phyloP scores from a whole-genome alignment of 1,140 invertebrate genomes.

The Halictus rubicundus region DNA sequence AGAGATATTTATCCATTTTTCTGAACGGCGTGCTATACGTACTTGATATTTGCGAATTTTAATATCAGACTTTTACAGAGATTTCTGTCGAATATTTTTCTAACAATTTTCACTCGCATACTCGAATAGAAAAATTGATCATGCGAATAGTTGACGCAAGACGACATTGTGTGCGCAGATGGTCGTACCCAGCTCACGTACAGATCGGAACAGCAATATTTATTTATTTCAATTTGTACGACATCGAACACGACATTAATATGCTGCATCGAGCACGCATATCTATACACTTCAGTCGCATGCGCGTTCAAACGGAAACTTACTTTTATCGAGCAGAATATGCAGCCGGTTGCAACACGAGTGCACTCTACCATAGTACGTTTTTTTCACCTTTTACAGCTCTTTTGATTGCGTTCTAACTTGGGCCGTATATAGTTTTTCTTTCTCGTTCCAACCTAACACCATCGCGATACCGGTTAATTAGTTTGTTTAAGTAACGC shows the following conservation, averaged over 20 bases:
- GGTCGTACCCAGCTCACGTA: too few species aligned
- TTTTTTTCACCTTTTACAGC: neutral
- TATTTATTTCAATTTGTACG: neutral
- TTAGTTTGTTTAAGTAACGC: neutral
- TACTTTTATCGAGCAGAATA: constrained; percentile 20
- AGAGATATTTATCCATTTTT: too few species aligned
- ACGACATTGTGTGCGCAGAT: too few species aligned
- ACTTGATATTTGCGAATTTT: too few species aligned
- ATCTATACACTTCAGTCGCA: neutral
- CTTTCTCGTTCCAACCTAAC: neutral
- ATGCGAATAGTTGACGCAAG: too few species aligned
- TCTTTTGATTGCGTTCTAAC: neutral
- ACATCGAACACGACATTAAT: neutral
- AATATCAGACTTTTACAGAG: too few species aligned
- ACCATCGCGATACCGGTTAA: neutral
- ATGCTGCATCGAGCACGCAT: too few species aligned
- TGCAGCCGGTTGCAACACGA: neutral
- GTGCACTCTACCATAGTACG: neutral
- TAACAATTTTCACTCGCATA: too few species aligned
- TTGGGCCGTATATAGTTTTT: neutral
- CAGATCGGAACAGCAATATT: too few species aligned
- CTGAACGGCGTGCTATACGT: too few species aligned
- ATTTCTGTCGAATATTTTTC: too few species aligned
- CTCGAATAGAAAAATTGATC: too few species aligned
- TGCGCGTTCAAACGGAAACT: constrained; percentile 3